Conservation (phyloP, 2,888 invertebrate genomes). For the Leucania comma region DNA sequence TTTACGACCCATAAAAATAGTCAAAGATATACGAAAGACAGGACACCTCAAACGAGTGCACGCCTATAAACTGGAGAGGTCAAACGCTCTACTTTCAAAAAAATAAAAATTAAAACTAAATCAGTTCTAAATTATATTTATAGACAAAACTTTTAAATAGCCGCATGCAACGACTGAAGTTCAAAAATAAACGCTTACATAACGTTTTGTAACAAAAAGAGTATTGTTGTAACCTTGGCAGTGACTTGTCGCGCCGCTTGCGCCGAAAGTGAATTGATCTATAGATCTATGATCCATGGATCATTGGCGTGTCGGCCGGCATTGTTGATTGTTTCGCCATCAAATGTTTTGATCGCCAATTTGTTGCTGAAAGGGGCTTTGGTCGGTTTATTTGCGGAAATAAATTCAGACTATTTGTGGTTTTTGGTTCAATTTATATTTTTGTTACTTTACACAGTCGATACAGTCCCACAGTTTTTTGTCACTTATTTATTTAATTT, state of each 20-base stretch:
- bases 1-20: no score
- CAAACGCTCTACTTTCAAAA: background rate
- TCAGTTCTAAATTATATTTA: background rate
- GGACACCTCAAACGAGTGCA: no score
- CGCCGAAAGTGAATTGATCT: slow-evolving; percentile 75
- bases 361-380: background rate
- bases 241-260: slow-evolving; percentile 72
- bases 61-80: no score
- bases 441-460: no score
- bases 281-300: slow-evolving; percentile 74
- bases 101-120: slow-evolving; percentile 3
- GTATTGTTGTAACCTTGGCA: slow-evolving; percentile 75
- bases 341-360: slow-evolving; percentile 47
- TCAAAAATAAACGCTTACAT: slow-evolving; percentile 55
- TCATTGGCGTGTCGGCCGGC: slow-evolving; percentile 63
- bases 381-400: slow-evolving; percentile 18
- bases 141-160: slow-evolving; percentile 28
- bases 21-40: no score
- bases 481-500: no score
- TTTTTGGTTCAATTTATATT: background rate
- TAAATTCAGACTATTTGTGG: background rate
- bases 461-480: no score
- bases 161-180: background rate
- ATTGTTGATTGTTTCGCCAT: slow-evolving; percentile 60
- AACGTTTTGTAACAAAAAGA: slow-evolving; percentile 55